Evolutionary conservation across 2,888 invertebrate genomes (phyloP).

Genomic region (Diaphora mendica): DNA sequence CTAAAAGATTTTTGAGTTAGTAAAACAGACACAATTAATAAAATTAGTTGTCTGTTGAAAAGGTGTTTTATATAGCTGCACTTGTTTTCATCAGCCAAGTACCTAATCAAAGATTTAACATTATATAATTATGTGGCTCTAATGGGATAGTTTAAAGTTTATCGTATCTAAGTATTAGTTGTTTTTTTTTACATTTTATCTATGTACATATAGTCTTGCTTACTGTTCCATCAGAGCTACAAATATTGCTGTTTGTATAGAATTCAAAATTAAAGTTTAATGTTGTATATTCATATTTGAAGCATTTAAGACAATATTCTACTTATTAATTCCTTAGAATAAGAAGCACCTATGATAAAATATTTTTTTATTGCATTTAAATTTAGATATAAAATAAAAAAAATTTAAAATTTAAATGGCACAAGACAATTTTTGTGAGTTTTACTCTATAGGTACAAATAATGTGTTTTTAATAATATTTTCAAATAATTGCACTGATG

Average conservation of each 20-base stretch:
- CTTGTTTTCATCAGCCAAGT: too few species aligned
- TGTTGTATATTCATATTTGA: not conserved
- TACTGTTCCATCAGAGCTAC: too few species aligned
- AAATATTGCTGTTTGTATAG: not conserved
- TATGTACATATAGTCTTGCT: too few species aligned
- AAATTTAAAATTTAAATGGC: not conserved
- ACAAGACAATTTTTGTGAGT: not conserved
- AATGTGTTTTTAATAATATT: not conserved
- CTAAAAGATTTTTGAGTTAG: not conserved
- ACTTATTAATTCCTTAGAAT: not conserved
- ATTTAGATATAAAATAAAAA: too few species aligned
- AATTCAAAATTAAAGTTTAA: not conserved
- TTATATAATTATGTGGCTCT: too few species aligned
- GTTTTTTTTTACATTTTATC: too few species aligned
- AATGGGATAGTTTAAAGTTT: too few species aligned
- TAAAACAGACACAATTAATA: too few species aligned
- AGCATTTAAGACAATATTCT: not conserved
- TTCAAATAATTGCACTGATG: not conserved
- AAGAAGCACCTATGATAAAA: not conserved
- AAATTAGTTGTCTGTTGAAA: too few species aligned
- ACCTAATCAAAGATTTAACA: too few species aligned
- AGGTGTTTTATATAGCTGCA: too few species aligned
- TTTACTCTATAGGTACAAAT: not conserved
- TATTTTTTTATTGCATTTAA: not conserved
- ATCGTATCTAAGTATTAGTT: too few species aligned